phyloP scores from a whole-genome alignment of 2,888 invertebrate species.

The Panzeria rudis region DNA sequence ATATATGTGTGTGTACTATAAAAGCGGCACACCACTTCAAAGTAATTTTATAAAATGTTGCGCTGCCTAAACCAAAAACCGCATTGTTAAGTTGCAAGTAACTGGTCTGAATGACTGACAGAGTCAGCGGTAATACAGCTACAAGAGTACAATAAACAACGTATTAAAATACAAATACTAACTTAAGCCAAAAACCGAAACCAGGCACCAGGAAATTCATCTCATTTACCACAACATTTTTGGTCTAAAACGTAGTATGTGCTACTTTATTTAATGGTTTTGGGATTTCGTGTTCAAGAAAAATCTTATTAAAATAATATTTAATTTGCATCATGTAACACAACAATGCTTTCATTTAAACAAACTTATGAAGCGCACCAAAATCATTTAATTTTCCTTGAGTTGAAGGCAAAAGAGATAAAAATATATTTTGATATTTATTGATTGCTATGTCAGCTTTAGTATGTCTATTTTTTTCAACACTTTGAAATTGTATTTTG shows the following conservation, averaged over 20 bases:
- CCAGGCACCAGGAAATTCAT: slow-evolving; percentile 39
- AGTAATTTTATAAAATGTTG: slow-evolving; percentile 66
- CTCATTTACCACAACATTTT: slow-evolving; percentile 42
- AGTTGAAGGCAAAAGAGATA: too few species aligned
- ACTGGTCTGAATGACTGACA: slow-evolving; percentile 23
- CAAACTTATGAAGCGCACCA: slow-evolving; percentile 38
- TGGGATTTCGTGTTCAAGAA: slow-evolving; percentile 57
- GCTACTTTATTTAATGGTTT: slow-evolving; percentile 54
- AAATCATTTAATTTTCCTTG: background rate
- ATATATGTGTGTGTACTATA: slow-evolving; percentile 4
- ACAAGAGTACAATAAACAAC: slow-evolving; percentile 15
- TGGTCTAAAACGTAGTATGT: slow-evolving; percentile 31
- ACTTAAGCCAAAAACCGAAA: slow-evolving; percentile 2
- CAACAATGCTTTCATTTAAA: slow-evolving; percentile 9
- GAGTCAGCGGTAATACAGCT: slow-evolving; percentile 24
- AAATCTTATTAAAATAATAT: slow-evolving; percentile 49
- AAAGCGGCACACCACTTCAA: slow-evolving; percentile 66
- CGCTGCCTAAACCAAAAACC: slow-evolving; percentile 65
- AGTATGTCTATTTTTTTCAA: too few species aligned
- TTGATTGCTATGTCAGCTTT: too few species aligned
- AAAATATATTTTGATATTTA: too few species aligned
- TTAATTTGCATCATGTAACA: slow-evolving; percentile 8
- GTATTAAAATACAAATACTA: background rate
- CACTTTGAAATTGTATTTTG: too few species aligned
- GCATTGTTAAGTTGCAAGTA: slow-evolving; percentile 61